These are phyloP conservation scores for Melitaea athalia DNA, from an alignment of 2,888 invertebrate genomes.

Conservation along the genomic window DNA sequence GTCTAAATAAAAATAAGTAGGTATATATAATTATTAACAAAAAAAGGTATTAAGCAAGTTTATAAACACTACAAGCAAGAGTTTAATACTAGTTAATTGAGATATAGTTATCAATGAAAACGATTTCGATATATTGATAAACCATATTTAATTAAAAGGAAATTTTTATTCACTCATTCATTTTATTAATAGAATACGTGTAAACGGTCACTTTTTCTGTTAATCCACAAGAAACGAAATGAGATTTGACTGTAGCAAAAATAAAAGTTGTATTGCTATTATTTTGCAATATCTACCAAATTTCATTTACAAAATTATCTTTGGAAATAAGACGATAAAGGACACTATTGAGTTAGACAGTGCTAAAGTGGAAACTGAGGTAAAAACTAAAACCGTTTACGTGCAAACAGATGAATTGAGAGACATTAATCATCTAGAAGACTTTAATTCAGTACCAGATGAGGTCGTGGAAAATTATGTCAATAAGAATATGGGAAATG, in stretches of 20 bases:
- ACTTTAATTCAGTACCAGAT: not conserved
- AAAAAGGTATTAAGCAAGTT: not conserved
- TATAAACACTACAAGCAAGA: not conserved
- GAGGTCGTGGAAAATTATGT: not conserved
- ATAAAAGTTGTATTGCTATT: not conserved
- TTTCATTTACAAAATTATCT: conserved; percentile 2
- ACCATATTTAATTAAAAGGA: conserved; percentile 14
- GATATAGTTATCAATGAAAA: not conserved
- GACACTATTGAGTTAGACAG: not conserved
- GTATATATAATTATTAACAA: not conserved
- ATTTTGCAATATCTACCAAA: not conserved
- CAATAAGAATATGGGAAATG: not conserved
- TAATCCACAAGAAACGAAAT: not conserved
- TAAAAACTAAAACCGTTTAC: not conserved
- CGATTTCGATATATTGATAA: conserved; percentile 8
- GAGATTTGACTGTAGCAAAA: conserved; percentile 1
- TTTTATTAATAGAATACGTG: not conserved
- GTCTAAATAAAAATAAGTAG: too few species aligned
- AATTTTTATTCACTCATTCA: not conserved
- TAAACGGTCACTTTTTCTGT: not conserved
- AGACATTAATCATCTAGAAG: not conserved
- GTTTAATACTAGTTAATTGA: not conserved
- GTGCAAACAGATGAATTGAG: conserved; percentile 3
- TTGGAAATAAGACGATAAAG: not conserved
- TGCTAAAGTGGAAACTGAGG: not conserved